Conservation (phyloP, 1,140 invertebrate species). For the Nymphalis io region DNA sequence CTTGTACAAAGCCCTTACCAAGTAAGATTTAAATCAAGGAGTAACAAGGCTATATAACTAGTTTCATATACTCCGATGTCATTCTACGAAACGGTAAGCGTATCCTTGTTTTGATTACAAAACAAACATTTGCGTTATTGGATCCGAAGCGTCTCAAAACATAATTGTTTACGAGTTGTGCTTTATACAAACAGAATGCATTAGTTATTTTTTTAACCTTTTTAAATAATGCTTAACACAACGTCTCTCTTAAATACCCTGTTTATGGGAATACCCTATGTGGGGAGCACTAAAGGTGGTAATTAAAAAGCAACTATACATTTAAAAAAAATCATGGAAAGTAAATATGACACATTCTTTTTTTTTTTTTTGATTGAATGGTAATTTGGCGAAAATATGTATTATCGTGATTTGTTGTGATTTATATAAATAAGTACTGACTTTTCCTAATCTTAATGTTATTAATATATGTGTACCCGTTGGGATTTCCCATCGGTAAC, state of each 20-base stretch:
- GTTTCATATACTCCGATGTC: not conserved
- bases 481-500: too few species aligned
- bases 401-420: too few species aligned
- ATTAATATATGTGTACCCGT: too few species aligned
- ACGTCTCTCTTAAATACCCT: not conserved
- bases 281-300: too few species aligned
- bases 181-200: not conserved
- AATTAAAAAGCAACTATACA: not conserved
- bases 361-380: too few species aligned
- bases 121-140: not conserved
- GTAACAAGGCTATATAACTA: not conserved
- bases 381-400: too few species aligned
- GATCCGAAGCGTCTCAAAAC: not conserved
- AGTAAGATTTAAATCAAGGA: not conserved
- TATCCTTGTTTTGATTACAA: constrained; percentile 13
- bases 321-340: too few species aligned
- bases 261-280: not conserved
- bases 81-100: not conserved
- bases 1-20: too few species aligned
- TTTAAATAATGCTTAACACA: not conserved
- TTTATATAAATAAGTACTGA: too few species aligned
- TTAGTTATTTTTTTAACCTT: not conserved
- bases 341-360: too few species aligned
- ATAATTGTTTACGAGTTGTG: not conserved
- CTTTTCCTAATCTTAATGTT: too few species aligned